Conservation (phyloP, 2,888 invertebrate genomes). For the Priocnemis perturbator region DNA sequence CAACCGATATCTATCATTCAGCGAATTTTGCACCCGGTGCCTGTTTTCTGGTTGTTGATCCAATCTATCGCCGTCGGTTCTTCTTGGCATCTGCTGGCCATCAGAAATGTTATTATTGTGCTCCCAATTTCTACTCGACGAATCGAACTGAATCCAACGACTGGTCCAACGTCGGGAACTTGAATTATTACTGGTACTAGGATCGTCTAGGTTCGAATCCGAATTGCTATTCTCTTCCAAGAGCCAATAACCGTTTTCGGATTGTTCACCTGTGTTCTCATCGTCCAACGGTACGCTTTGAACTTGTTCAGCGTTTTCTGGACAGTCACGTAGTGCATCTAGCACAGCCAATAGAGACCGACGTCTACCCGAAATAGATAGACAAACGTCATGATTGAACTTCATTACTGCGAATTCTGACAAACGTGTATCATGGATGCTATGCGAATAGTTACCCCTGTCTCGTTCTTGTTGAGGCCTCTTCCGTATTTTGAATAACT, state of each 20-base stretch:
- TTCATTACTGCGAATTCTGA: too few relatives aligned
- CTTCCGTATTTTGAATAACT: constrained; percentile 31
- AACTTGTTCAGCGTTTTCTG: constrained; percentile 26
- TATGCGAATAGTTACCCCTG: constrained; percentile 9
- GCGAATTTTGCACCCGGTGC: constrained; percentile 13
- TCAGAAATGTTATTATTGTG: constrained; percentile 22
- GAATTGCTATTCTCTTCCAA: constrained; percentile 70
- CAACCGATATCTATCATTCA: constrained; percentile 51
- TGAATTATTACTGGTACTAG: constrained; percentile 42
- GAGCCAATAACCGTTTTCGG: constrained; percentile 69
- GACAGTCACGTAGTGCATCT: constrained; percentile 12
- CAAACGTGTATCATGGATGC: background rate
- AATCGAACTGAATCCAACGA: constrained; percentile 67
- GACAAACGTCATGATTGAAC: too few relatives aligned
- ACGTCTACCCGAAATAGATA: too few relatives aligned
- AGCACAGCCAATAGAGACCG: too few relatives aligned
- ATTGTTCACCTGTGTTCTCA: constrained; percentile 60
- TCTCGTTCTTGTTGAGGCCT: constrained; percentile 1
- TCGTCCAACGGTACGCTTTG: constrained; percentile 39
- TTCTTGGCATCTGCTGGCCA: constrained; percentile 30
- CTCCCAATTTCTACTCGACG: constrained; percentile 51
- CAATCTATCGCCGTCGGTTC: constrained; percentile 22
- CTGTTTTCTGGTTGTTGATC: constrained; percentile 19
- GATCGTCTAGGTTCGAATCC: constrained; percentile 66
- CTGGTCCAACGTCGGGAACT: constrained; percentile 60